phyloP scores from a whole-genome alignment of 2,797 vertebrate species.

The Channallabes apus region DNA sequence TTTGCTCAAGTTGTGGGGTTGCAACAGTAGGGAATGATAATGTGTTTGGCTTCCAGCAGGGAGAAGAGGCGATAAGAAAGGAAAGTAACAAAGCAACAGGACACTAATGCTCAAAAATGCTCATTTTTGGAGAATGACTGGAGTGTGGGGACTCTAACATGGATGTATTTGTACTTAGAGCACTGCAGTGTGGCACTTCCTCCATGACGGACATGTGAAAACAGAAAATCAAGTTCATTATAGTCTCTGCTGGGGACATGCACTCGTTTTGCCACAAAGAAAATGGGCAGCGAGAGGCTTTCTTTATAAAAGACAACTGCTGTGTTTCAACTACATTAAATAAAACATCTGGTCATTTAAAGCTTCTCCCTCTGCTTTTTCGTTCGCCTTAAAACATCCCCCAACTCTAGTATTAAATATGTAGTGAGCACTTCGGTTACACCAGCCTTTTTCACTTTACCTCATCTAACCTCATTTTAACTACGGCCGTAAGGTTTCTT shows the following conservation, averaged over 20 bases:
- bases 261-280: background rate
- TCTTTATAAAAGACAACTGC: background rate
- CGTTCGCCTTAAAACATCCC: background rate
- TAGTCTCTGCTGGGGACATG: background rate
- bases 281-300: background rate
- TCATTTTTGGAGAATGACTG: constrained; percentile 33
- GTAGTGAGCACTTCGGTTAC: background rate
- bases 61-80: background rate
- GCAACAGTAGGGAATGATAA: background rate
- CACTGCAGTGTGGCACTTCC: constrained; percentile 3
- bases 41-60: constrained; percentile 13
- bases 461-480: background rate
- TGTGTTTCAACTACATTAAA: constrained; percentile 10
- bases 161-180: background rate
- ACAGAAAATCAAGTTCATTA: constrained; percentile 7
- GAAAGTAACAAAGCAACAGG: constrained; percentile 26
- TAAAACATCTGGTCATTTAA: constrained; percentile 22
- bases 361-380: background rate
- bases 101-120: constrained; percentile 20
- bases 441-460: background rate
- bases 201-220: constrained; percentile 23
- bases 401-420: background rate
- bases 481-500: constrained; percentile 20
- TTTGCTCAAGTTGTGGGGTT: background rate
- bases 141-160: background rate